Percentiles rank a stretch among this genome's conserved stretches.
phyloP scores from a whole-genome alignment of 2,888 invertebrate species.

The Tiliacea citrago region DNA sequence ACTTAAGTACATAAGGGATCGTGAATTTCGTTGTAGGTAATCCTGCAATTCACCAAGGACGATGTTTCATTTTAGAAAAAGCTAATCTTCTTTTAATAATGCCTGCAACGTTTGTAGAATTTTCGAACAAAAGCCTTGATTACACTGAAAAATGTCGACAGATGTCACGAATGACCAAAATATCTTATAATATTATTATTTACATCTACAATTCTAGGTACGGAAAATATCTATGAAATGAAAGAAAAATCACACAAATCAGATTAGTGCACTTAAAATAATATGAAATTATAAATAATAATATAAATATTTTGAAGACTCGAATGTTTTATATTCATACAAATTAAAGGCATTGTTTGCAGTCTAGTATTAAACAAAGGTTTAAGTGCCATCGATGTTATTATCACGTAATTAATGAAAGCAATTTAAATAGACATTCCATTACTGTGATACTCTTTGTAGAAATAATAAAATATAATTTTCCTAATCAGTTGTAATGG shows the following conservation, averaged over 20 bases:
- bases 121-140: not conserved
- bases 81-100: not conserved
- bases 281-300: not conserved
- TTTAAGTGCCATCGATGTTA: not conserved
- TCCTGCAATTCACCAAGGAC: too few relatives aligned
- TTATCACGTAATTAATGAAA: slow-evolving; percentile 17
- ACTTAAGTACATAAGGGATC: too few relatives aligned
- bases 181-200: not conserved
- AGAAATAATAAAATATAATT: slow-evolving; percentile 16
- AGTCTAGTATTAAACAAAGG: not conserved
- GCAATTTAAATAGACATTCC: slow-evolving; percentile 20
- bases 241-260: not conserved
- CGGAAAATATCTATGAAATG: not conserved
- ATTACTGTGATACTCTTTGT: slow-evolving; percentile 18
- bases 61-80: not conserved
- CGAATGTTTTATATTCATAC: not conserved
- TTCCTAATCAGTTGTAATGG: slow-evolving; percentile 18
- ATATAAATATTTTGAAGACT: too few relatives aligned
- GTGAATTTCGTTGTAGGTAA: too few relatives aligned
- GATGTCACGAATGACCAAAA: not conserved
- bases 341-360: slow-evolving; percentile 25
- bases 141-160: too few relatives aligned
- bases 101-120: not conserved
- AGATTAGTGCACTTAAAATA: not conserved
- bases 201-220: not conserved